Evolutionary conservation across 2,888 invertebrate genomes (phyloP).

Genomic region (Bimastos eiseni): DNA sequence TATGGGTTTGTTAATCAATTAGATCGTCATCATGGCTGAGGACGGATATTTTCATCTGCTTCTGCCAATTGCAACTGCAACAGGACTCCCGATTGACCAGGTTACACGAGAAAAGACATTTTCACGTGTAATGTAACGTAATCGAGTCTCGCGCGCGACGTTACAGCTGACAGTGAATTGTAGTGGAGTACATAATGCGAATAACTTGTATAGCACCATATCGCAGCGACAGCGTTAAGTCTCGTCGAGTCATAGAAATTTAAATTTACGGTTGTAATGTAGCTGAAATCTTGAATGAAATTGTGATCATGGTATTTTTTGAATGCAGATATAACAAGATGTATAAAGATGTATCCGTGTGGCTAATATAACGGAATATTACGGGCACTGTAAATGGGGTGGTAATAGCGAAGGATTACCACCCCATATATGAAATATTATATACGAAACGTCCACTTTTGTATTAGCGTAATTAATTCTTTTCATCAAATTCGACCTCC

Average conservation of each 20-base stretch:
- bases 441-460: too few relatives aligned
- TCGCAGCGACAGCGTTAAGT: slow-evolving; percentile 7
- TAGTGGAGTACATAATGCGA: background rate
- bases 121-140: background rate
- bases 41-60: slow-evolving; percentile 30
- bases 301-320: too few relatives aligned
- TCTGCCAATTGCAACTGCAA: slow-evolving; percentile 31
- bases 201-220: background rate
- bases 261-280: background rate
- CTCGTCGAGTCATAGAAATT: background rate
- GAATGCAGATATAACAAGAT: too few relatives aligned
- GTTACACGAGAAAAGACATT: slow-evolving; percentile 25
- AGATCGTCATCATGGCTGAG: slow-evolving; percentile 20
- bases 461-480: too few relatives aligned
- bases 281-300: too few relatives aligned
- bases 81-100: slow-evolving; percentile 40
- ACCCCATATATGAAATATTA: too few relatives aligned
- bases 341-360: too few relatives aligned
- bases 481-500: too few relatives aligned
- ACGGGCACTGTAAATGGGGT: too few relatives aligned
- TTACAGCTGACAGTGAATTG: background rate
- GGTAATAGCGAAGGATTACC: too few relatives aligned
- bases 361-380: too few relatives aligned
- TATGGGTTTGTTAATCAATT: background rate
- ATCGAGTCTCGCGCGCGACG: background rate